A percentile compares a stretch with the other conserved stretches of the same genome.
Evolutionary conservation across 2,888 invertebrate genomes (phyloP).

Genomic region (Seira sanloemensis): DNA sequence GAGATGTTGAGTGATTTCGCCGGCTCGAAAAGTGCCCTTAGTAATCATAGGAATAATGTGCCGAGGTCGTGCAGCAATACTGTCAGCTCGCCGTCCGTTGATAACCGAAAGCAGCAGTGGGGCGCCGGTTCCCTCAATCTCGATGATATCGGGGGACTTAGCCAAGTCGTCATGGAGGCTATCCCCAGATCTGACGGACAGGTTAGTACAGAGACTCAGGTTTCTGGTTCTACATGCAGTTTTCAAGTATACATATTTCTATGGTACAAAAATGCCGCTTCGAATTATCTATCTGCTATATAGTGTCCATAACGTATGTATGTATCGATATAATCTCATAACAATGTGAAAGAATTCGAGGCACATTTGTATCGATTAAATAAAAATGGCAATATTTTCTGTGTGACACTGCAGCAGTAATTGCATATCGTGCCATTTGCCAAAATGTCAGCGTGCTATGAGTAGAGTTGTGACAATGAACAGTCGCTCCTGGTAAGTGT

Average conservation of each 20-base stretch:
- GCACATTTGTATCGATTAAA: background rate
- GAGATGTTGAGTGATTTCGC: slow-evolving; percentile 61
- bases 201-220: slow-evolving; percentile 34
- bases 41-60: slow-evolving; percentile 45
- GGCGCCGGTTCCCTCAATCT: slow-evolving; percentile 42
- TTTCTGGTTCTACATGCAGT: too few relatives aligned
- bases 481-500: background rate
- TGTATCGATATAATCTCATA: background rate
- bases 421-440: background rate
- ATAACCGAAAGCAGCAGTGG: slow-evolving; percentile 32
- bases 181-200: slow-evolving; percentile 49
- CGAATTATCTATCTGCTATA: background rate
- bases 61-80: slow-evolving; percentile 46
- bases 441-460: too few relatives aligned
- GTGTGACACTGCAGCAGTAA: background rate
- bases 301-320: background rate
- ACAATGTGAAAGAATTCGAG: background rate
- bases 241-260: background rate
- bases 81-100: slow-evolving; percentile 47
- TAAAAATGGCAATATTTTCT: background rate
- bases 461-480: too few relatives aligned
- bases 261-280: too few relatives aligned
- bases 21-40: slow-evolving; percentile 53
- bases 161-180: slow-evolving; percentile 47
- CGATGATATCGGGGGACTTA: slow-evolving; percentile 47